phyloP scores from a whole-genome alignment of 2,113 vertebrate genomes.

The Bolborhynchus lineola region DNA sequence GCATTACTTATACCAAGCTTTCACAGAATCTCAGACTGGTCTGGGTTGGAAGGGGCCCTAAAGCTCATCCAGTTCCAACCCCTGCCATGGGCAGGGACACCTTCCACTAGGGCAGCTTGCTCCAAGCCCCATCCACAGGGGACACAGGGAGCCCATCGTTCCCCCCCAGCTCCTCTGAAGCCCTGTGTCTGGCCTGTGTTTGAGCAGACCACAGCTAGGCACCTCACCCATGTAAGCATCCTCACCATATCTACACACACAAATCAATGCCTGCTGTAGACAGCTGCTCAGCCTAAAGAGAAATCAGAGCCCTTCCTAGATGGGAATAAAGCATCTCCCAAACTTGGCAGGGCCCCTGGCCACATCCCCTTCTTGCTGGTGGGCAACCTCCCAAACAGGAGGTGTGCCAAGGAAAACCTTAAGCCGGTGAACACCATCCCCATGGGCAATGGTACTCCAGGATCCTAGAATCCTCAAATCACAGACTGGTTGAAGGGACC shows the following conservation, averaged over 20 bases:
- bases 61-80: too few species aligned
- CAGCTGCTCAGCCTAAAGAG: rapidly evolving
- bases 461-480: neutral
- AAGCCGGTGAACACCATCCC: neutral
- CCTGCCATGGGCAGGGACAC: too few species aligned
- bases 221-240: neutral
- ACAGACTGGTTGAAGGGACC: neutral
- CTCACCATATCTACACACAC: neutral
- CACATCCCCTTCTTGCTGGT: neutral
- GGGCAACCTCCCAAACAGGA: neutral
- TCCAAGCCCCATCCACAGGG: neutral
- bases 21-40: too few species aligned
- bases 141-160: neutral
- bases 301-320: neutral
- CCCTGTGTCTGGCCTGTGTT: rapidly evolving
- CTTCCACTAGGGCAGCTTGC: too few species aligned
- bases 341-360: neutral
- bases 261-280: neutral
- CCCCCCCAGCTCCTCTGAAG: neutral
- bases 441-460: rapidly evolving
- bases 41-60: too few species aligned
- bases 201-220: neutral
- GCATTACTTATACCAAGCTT: rapidly evolving
- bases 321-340: neutral
- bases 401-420: rapidly evolving